A percentile compares a stretch with the other conserved stretches of the same genome.
These are phyloP conservation scores for Limnodromus scolopaceus DNA, from an alignment of 2,797 vertebrate genomes.

Conservation along the genomic window DNA sequence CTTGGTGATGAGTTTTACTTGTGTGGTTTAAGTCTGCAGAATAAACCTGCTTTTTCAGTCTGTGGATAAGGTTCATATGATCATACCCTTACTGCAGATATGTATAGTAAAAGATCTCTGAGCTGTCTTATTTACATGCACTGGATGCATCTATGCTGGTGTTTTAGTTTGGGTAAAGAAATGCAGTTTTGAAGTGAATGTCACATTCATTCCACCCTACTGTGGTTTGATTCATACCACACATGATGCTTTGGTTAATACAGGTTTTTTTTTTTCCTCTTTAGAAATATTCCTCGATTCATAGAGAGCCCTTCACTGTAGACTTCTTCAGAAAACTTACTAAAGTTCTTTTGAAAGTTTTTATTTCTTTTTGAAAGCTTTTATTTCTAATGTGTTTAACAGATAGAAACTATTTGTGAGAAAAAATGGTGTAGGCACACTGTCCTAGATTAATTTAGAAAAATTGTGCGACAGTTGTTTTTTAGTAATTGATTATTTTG, in stretches of 20 bases:
- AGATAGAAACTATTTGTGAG: neutral
- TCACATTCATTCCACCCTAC: neutral
- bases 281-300: neutral
- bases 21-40: neutral
- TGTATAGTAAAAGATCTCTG: neutral
- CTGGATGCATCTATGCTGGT: neutral
- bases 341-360: neutral
- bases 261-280: neutral
- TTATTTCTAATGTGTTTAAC: neutral
- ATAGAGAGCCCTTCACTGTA: neutral
- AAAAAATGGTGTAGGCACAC: neutral
- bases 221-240: neutral
- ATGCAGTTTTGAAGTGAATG: neutral
- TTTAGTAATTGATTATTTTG: neutral
- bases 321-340: neutral
- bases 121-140: neutral
- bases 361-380: neutral
- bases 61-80: neutral
- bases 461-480: neutral
- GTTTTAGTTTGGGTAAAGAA: neutral
- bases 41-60: neutral
- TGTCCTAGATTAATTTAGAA: neutral
- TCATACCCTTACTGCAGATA: neutral
- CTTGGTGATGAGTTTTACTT: neutral
- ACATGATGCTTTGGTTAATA: rapidly evolving